Base-by-base conservation (phyloP, 1,140 invertebrate genomes). In the Drosophila ercepeae region DNA sequence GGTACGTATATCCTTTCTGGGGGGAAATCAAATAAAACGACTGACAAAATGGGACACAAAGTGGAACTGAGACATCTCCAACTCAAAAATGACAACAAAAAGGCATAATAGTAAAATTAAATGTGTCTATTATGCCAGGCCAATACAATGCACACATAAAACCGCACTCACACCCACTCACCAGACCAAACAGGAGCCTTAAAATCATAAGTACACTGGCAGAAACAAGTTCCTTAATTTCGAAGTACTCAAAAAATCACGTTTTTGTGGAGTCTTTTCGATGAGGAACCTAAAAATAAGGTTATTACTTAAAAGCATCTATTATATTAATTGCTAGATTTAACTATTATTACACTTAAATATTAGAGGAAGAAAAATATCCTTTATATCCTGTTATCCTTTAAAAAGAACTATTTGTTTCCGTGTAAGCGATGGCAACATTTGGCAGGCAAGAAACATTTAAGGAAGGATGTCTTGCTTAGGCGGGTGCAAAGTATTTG, bases 61-160 rank as follows among this genome's bases (percentile, higher is more conserved):
- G 21, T 29, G 42, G 48, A 77, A 68, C 36, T 34, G 23, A 53
- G 34, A 69, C 13, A 55, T 55, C 46, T 50, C 52, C 44, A 42
- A 2, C 58, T 69, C 75, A 61, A 57, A 59, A 39, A 39, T 50
- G 81, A 86, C 81, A 86, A 86, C 81, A 86, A 86, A 86, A 86
- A 82, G 82, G 74, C 82, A 88, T 88, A 88, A 88, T 88, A 88
- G 82, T 88, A 88, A 88, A 88, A 88, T 88, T 88, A 88, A 88
- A 88, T 88, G 82, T 88, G 77, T 88, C 82, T 88, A 82, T 88
- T 88, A 88, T 88, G 82, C 77, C 77, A 68, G 71, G 78, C 63
- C 78, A 88, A 88, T 88, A 86, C 81, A 86, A 86, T 86, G 77
- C 76, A 74, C 53, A 86, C 81, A 86, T 86, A 86, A 86, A 86